Evolutionary conservation across 2,797 vertebrate genomes (phyloP).

Genomic region (Strix occidentalis): DNA sequence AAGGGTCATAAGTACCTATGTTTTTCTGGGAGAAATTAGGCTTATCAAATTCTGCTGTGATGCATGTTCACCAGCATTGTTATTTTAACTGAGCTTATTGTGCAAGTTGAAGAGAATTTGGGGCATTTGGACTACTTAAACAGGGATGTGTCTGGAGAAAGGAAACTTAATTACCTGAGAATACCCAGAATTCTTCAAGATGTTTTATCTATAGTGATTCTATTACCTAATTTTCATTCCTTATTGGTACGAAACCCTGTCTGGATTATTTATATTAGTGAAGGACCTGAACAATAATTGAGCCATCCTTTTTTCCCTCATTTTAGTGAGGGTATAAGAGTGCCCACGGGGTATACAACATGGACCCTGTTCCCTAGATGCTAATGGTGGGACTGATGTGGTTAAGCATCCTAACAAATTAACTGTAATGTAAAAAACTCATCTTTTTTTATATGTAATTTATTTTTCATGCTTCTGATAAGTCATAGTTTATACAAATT

Average conservation of each 20-base stretch:
- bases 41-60: neutral
- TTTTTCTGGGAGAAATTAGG: neutral
- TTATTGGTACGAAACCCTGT: neutral
- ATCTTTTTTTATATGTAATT: neutral
- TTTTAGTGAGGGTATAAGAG: neutral
- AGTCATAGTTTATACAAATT: neutral
- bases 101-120: neutral
- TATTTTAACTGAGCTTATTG: neutral
- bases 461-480: neutral
- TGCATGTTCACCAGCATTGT: neutral
- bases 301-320: neutral
- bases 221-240: neutral
- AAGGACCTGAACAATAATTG: neutral
- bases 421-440: neutral
- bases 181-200: neutral
- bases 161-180: neutral
- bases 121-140: neutral
- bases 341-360: neutral
- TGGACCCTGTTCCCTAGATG: neutral
- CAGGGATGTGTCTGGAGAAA: neutral
- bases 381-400: neutral
- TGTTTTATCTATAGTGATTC: neutral
- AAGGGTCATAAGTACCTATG: neutral
- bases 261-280: neutral
- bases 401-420: neutral